Conservation (phyloP, 1,140 invertebrate genomes). For the Zaprionus davidi region DNA sequence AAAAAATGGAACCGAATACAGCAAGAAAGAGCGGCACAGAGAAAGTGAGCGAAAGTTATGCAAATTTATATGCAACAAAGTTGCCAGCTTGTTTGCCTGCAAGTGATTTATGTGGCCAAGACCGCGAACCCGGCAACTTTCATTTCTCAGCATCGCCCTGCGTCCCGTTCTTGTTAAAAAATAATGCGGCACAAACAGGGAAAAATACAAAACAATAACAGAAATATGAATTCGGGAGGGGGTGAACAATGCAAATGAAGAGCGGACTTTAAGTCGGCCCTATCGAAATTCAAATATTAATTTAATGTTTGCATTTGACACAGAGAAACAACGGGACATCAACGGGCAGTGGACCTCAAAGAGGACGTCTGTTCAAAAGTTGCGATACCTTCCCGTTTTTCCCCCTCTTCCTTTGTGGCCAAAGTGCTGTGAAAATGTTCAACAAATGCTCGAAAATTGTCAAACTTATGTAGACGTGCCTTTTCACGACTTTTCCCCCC, state of each 20-base stretch:
- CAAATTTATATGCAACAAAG: slow-evolving; percentile 78
- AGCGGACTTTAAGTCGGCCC: slow-evolving; percentile 33
- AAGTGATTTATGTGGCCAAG: slow-evolving; percentile 76
- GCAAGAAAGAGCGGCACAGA: slow-evolving; percentile 11
- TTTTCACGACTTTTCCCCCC: neutral
- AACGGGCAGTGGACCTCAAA: neutral
- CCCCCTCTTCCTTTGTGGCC: slow-evolving; percentile 31
- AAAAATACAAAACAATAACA: neutral
- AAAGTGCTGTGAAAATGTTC: slow-evolving; percentile 60
- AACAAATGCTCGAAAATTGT: slow-evolving; percentile 55
- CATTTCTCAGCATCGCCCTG: slow-evolving; percentile 27
- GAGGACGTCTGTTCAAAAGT: neutral
- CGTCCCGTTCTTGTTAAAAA: slow-evolving; percentile 49
- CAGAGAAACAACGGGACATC: slow-evolving; percentile 6
- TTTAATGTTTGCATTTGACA: slow-evolving; percentile 22
- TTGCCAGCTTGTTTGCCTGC: slow-evolving; percentile 71
- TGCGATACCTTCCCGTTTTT: neutral
- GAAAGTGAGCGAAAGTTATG: slow-evolving; percentile 62
- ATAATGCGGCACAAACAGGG: slow-evolving; percentile 57
- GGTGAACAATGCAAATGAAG: slow-evolving; percentile 44
- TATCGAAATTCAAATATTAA: slow-evolving; percentile 43
- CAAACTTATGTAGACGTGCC: slow-evolving; percentile 54
- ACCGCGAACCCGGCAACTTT: slow-evolving; percentile 57
- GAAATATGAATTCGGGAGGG: neutral
- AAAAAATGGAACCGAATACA: neutral